Percentiles rank a stretch among this genome's conserved stretches.
These are phyloP conservation scores for Habropoda laboriosa DNA, from an alignment of 1,140 invertebrate genomes.

Conservation along the genomic window DNA sequence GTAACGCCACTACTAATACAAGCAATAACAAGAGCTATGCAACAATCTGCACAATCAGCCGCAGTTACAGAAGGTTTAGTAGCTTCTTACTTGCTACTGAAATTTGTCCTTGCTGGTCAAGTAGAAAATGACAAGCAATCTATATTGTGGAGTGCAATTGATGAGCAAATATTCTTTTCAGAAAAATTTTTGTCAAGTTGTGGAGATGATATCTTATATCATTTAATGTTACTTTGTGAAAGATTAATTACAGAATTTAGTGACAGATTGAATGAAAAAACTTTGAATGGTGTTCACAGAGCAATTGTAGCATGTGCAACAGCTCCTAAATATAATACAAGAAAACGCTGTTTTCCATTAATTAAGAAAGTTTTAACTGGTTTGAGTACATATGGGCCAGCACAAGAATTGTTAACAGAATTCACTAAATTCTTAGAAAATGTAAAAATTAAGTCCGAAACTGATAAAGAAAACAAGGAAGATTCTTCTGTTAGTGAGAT, in stretches of 20 bases:
- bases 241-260: constrained; percentile 85
- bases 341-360: constrained; percentile 72
- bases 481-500: constrained; percentile 64
- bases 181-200: constrained; percentile 90
- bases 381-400: constrained; percentile 74
- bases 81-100: constrained; percentile 88
- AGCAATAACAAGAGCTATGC: constrained; percentile 73
- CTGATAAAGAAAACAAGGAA: constrained; percentile 77
- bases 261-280: constrained; percentile 83
- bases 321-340: constrained; percentile 75
- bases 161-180: constrained; percentile 91
- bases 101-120: constrained; percentile 83
- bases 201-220: constrained; percentile 86
- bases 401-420: constrained; percentile 84
- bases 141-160: constrained; percentile 86
- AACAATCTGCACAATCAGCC: constrained; percentile 81
- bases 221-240: constrained; percentile 86
- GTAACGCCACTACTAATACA: constrained; percentile 74
- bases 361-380: constrained; percentile 73
- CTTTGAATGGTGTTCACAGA: constrained; percentile 82
- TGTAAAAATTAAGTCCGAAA: constrained; percentile 82
- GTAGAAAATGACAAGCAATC: constrained; percentile 83
- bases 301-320: constrained; percentile 86
- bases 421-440: constrained; percentile 83
- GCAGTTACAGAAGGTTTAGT: constrained; percentile 90